These are phyloP conservation scores for Herpetotheres cachinnans DNA, from an alignment of 2,113 vertebrate genomes.

Conservation along the genomic window DNA sequence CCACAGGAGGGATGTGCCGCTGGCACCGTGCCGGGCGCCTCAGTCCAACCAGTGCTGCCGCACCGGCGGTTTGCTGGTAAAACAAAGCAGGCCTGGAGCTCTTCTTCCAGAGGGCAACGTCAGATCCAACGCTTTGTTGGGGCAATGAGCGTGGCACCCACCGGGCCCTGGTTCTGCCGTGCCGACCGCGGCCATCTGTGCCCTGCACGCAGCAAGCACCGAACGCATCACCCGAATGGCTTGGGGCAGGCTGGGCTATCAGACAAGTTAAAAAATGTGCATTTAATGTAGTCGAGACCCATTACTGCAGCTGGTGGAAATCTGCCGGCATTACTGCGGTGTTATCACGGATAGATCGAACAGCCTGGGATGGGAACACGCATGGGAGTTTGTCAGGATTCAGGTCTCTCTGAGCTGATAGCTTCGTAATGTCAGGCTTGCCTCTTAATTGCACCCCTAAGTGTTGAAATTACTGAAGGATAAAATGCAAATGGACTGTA, in stretches of 20 bases:
- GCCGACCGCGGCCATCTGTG: accelerated
- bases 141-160: accelerated
- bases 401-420: slow-evolving; percentile 18
- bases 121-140: neutral
- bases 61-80: neutral
- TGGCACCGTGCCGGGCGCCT: neutral
- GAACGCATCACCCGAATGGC: accelerated
- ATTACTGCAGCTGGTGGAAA: neutral
- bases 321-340: accelerated
- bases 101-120: neutral
- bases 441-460: slow-evolving; percentile 68
- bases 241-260: neutral
- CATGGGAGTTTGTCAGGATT: slow-evolving; percentile 6
- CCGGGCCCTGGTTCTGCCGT: no score
- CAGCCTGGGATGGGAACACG: neutral
- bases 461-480: slow-evolving; percentile 62
- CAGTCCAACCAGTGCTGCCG: accelerated
- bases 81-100: neutral
- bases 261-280: neutral
- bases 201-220: neutral
- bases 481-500: slow-evolving; percentile 61
- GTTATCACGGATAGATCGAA: neutral
- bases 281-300: neutral
- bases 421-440: slow-evolving; percentile 14
- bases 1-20: accelerated